Evolutionary conservation across 1,140 invertebrate species (phyloP), one percentile per base, ranked within the genome.

Genomic region (Drosophila pseudoananassae): DNA sequence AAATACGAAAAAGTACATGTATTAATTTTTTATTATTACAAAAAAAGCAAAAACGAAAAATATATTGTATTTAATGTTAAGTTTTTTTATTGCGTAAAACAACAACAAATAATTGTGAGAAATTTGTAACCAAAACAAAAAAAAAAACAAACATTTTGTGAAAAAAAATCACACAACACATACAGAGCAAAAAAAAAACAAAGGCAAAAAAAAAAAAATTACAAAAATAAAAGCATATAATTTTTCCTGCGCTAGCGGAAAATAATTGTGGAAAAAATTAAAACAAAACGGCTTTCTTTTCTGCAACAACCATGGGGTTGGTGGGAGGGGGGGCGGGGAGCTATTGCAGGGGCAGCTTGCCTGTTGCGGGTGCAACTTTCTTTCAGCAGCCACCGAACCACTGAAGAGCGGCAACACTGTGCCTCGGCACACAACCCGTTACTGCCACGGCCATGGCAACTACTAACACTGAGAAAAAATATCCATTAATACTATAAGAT

Each of bases 31-130:
- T 80, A 71, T 73, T 73, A 87, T 87, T 87, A 87, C 68, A 78
- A 78, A 52, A 56, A 56, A 81, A 74, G 36, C 64, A 76, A 63
- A 61, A 81, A 65, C 53, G 74, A 43, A 76, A 53, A 76, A 80
- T 80, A 87, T 87, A 88, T 88, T 88, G 83, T 88, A 88, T 88
- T 87, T 88, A 88, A 88, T 88, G 83, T 88, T 88, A 88, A 88
- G 83, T 88, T 88, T 88, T 81, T 87, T 88, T 88, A 84, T 84
- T 84, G 76, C 76, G 63, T 82, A 81, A 85, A 81, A 68, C 74
- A 80, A 78, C 20, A 49, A 81, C 10, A 75, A 76, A 77, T 66
- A 82, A 73, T 87, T 87, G 83, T 87, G 83, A 87, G 83, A 87
- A 88, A 88, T 88, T 88, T 88, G 84, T 87, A 87, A 88, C 82